A percentile compares a stretch with the other conserved stretches of the same genome.
Evolutionary conservation across 2,113 vertebrate species (phyloP).

Genomic region (Peromyscus maniculatus): DNA sequence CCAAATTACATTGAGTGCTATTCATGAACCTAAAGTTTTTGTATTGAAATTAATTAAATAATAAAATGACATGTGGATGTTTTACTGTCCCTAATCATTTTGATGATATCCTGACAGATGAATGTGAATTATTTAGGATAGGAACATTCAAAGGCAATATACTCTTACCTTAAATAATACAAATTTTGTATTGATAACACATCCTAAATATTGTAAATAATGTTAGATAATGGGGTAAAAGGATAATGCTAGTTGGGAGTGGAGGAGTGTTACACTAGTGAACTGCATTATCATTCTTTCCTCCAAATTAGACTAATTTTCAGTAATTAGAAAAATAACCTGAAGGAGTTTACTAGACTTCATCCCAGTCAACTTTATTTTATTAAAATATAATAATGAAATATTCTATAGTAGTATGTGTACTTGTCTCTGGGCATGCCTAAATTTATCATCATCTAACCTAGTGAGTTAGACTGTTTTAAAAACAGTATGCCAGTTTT

Average conservation of each 20-base stretch:
- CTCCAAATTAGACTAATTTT: constrained; percentile 24
- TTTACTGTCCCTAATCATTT: constrained; percentile 25
- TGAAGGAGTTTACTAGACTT: not conserved
- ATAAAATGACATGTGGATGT: not conserved
- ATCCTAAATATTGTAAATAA: not conserved
- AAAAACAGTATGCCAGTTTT: constrained; percentile 61
- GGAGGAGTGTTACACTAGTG: not conserved
- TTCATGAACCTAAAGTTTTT: not conserved
- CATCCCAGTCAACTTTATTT: not conserved
- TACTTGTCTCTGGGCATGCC: not conserved
- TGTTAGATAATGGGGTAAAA: not conserved
- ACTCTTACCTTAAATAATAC: constrained; percentile 12
- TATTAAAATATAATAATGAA: not conserved
- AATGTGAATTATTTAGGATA: constrained; percentile 5
- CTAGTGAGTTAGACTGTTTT: constrained; percentile 51
- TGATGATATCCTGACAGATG: not conserved
- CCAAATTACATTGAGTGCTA: constrained; percentile 8
- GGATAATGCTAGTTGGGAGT: not conserved
- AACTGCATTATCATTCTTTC: not conserved
- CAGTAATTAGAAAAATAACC: not conserved
- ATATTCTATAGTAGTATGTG: not conserved
- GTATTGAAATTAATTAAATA: not conserved
- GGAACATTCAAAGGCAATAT: not conserved
- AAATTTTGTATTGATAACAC: not conserved
- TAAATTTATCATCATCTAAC: accelerated